A percentile compares a stretch with the other conserved stretches of the same genome.
Evolutionary conservation across 2,888 invertebrate genomes (phyloP).

Genomic region (Apomyelois bistriatella): DNA sequence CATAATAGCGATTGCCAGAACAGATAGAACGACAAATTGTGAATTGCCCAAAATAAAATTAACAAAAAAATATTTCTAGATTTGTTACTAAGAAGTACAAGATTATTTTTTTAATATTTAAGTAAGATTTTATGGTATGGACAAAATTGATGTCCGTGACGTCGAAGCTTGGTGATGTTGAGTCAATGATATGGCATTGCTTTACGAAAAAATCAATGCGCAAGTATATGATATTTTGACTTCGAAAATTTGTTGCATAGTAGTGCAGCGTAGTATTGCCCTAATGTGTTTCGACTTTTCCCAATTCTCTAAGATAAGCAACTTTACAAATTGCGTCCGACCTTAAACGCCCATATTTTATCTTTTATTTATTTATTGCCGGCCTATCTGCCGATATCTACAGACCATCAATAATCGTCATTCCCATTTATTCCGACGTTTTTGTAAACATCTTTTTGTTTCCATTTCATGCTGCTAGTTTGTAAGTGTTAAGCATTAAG

Average conservation of each 20-base stretch:
- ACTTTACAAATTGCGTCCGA: slow-evolving; percentile 70
- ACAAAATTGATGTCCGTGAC: too few species aligned
- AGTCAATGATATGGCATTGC: too few species aligned
- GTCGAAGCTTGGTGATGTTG: too few species aligned
- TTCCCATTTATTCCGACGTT: slow-evolving; percentile 3
- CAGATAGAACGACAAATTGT: too few species aligned
- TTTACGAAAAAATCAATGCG: too few species aligned
- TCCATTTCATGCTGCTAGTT: slow-evolving; percentile 10
- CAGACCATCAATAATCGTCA: slow-evolving; percentile 19
- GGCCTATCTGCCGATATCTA: slow-evolving; percentile 44
- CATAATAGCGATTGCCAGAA: neutral
- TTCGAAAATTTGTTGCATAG: too few species aligned
- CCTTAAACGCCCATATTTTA: slow-evolving; percentile 71
- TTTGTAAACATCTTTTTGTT: neutral
- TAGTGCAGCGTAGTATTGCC: neutral
- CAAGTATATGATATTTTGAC: too few species aligned
- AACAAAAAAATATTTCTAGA: too few species aligned
- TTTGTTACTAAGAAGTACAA: too few species aligned
- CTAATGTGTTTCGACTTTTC: slow-evolving; percentile 27
- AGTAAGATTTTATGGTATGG: too few species aligned
- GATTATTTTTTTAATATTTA: too few species aligned
- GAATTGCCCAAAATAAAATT: too few species aligned
- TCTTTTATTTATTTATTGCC: slow-evolving; percentile 63
- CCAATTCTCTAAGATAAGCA: slow-evolving; percentile 62
- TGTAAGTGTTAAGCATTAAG: slow-evolving; percentile 28